Conservation (phyloP, 2,888 invertebrate species). For the Drosophila lacicola region DNA sequence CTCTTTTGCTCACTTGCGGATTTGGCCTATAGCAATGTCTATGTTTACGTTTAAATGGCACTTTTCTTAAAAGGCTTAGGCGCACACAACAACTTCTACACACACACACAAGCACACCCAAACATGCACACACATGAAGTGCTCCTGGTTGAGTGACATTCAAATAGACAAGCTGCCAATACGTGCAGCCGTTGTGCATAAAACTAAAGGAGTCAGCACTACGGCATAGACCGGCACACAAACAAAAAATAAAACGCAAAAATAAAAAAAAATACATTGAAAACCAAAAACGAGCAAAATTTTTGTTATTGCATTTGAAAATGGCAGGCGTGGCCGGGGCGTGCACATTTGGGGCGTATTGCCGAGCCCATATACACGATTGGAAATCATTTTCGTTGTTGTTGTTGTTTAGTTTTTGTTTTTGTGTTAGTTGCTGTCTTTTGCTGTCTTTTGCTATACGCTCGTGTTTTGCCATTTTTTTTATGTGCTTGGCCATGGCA, state of each 20-base stretch:
- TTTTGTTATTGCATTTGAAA: slow-evolving; percentile 78
- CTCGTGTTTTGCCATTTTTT: slow-evolving; percentile 22
- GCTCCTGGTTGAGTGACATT: slow-evolving; percentile 67
- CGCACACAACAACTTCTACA: slow-evolving; percentile 43
- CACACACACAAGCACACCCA: slow-evolving; percentile 25
- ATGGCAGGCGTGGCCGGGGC: slow-evolving; percentile 70
- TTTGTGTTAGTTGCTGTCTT: slow-evolving; percentile 46
- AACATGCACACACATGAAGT: slow-evolving; percentile 19
- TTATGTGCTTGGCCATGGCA: slow-evolving; percentile 63
- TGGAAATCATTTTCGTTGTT: slow-evolving; percentile 38
- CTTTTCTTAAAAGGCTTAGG: slow-evolving; percentile 76
- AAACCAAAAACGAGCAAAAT: slow-evolving; percentile 71
- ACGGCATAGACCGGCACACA: slow-evolving; percentile 19
- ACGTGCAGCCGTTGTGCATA: slow-evolving; percentile 75
- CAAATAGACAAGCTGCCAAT: slow-evolving; percentile 78
- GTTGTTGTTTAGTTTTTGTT: slow-evolving; percentile 1
- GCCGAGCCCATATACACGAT: slow-evolving; percentile 70
- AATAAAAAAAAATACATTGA: slow-evolving; percentile 41
- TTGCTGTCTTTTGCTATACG: slow-evolving; percentile 49
- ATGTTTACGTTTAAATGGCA: slow-evolving; percentile 80
- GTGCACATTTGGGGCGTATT: slow-evolving; percentile 62
- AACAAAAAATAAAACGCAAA: not conserved
- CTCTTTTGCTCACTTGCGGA: slow-evolving; percentile 4
- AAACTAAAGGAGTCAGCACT: slow-evolving; percentile 78
- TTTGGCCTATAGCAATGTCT: slow-evolving; percentile 64